These are phyloP conservation scores for Cryptotermes secundus DNA, from an alignment of 1,140 invertebrate species.

Conservation along the genomic window DNA sequence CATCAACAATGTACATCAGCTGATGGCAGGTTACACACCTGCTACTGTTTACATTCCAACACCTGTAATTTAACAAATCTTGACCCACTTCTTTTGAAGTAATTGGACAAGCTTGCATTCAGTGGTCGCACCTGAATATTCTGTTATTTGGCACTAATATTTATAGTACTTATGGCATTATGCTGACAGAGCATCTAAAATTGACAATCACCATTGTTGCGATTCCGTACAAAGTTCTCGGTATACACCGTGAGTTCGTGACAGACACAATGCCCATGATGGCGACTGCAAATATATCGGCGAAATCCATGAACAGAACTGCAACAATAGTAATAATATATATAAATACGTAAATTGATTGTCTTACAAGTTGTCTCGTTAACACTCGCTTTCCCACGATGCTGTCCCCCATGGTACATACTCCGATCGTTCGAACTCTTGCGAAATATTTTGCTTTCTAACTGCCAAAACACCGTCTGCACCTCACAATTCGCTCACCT, in stretches of 20 bases:
- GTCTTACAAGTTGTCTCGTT: slow-evolving; percentile 30
- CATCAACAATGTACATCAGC: neutral
- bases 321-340: neutral
- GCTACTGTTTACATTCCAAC: slow-evolving; percentile 16
- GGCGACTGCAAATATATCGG: slow-evolving; percentile 30
- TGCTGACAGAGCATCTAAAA: neutral
- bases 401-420: slow-evolving; percentile 27
- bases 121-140: neutral
- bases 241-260: slow-evolving; percentile 27
- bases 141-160: neutral
- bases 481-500: neutral
- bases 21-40: neutral
- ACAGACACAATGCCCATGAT: slow-evolving; percentile 32
- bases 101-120: neutral
- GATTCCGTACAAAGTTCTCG: slow-evolving; percentile 15
- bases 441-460: slow-evolving; percentile 1
- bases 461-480: neutral
- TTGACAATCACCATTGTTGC: neutral
- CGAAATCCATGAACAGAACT: slow-evolving; percentile 24
- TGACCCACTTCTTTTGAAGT: neutral
- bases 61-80: slow-evolving; percentile 5
- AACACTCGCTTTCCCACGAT: slow-evolving; percentile 24
- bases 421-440: neutral
- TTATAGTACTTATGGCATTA: neutral
- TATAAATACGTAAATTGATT: neutral